Evolutionary conservation across 2,888 invertebrate species (phyloP).

Genomic region (Lycaena phlaeas): DNA sequence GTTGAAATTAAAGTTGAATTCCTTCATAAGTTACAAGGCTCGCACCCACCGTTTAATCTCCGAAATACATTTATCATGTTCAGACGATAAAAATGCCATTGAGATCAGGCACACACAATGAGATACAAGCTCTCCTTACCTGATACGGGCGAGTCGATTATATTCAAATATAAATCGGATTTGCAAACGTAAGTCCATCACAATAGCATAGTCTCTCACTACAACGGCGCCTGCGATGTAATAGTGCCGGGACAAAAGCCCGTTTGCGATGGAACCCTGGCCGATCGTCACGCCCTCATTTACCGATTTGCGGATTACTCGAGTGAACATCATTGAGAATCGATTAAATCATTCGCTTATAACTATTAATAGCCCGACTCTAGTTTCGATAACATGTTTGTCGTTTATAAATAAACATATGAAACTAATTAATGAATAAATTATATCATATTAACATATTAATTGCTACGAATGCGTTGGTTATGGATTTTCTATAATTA

Average conservation of each 20-base stretch:
- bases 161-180: slow-evolving; percentile 74
- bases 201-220: slow-evolving; percentile 61
- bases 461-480: slow-evolving; percentile 4
- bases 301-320: slow-evolving; percentile 37
- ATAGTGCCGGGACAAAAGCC: slow-evolving; percentile 9
- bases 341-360: slow-evolving; percentile 18
- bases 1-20: slow-evolving; percentile 9
- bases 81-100: slow-evolving; percentile 67
- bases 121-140: slow-evolving; percentile 53
- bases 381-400: slow-evolving; percentile 14
- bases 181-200: slow-evolving; percentile 66
- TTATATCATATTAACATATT: slow-evolving; percentile 6
- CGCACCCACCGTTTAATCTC: slow-evolving; percentile 56
- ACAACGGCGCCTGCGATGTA: slow-evolving; percentile 23
- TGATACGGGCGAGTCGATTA: slow-evolving; percentile 68
- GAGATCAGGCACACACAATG: slow-evolving; percentile 63
- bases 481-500: slow-evolving; percentile 6
- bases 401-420: slow-evolving; percentile 5
- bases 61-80: slow-evolving; percentile 69
- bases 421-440: slow-evolving; percentile 4
- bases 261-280: slow-evolving; percentile 3
- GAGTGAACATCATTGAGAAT: slow-evolving; percentile 33
- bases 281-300: slow-evolving; percentile 16
- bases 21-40: slow-evolving; percentile 7
- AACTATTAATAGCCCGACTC: neutral